Percentiles rank a stretch among this genome's conserved stretches.
Conservation (phyloP, 2,797 vertebrate species). For the Hapalemur alaotrensis region DNA sequence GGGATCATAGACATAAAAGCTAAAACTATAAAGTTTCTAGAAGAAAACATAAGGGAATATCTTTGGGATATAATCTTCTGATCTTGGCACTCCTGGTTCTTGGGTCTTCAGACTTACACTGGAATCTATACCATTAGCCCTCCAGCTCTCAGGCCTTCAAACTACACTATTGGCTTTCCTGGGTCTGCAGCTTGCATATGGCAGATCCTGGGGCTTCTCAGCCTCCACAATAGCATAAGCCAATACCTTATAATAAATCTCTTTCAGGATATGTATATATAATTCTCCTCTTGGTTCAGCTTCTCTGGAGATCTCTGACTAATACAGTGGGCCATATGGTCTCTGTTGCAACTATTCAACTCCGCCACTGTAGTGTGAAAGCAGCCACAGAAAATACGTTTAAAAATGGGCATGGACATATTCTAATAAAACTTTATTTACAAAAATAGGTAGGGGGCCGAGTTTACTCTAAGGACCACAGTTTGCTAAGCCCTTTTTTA, state of each 20-base stretch:
- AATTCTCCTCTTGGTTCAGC: neutral
- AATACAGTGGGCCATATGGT: neutral
- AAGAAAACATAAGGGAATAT: slow-evolving; percentile 4
- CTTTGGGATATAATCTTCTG: neutral
- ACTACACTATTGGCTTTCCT: neutral
- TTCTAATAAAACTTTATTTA: slow-evolving; percentile 15
- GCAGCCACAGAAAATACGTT: neutral
- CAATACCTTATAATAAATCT: neutral
- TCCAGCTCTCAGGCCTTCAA: neutral
- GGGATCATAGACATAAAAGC: neutral
- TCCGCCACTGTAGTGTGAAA: neutral
- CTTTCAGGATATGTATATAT: neutral
- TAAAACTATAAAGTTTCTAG: neutral
- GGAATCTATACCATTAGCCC: neutral
- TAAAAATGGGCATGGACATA: neutral
- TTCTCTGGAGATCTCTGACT: neutral
- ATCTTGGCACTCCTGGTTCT: neutral
- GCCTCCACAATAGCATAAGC: neutral
- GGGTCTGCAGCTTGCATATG: neutral
- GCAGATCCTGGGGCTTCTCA: neutral
- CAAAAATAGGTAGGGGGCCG: neutral
- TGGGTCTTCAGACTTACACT: neutral
- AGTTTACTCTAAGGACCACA: neutral
- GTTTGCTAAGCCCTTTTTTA: neutral
- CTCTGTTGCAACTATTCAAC: neutral